Conservation (phyloP, 2,797 vertebrate species). For the Sebastes vulpes region DNA sequence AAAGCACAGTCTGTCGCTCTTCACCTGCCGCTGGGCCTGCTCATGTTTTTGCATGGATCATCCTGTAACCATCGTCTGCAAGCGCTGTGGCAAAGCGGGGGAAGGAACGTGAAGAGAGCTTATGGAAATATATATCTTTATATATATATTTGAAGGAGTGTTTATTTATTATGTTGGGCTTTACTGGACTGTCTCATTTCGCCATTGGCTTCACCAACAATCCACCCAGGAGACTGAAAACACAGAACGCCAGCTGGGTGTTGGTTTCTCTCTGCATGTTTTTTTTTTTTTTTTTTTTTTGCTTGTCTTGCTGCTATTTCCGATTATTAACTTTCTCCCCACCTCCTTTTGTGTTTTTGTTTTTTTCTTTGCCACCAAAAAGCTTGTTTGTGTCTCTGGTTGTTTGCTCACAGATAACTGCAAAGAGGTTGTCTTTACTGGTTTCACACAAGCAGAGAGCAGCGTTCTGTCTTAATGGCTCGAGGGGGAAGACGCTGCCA, state of each 20-base stretch:
- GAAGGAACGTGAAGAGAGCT: slow-evolving; percentile 23
- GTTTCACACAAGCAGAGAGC: slow-evolving; percentile 94
- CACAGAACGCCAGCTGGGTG: slow-evolving; percentile 14
- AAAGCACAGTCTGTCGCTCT: slow-evolving; percentile 36
- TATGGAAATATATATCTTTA: neutral
- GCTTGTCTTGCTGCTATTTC: slow-evolving; percentile 84
- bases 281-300: slow-evolving; percentile 41
- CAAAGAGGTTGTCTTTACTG: slow-evolving; percentile 97
- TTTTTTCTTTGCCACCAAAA: slow-evolving; percentile 54
- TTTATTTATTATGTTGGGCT: slow-evolving; percentile 32
- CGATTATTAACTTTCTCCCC: slow-evolving; percentile 19
- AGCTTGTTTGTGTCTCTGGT: slow-evolving; percentile 88
- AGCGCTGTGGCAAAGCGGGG: slow-evolving; percentile 63
- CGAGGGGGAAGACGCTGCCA: slow-evolving; percentile 88
- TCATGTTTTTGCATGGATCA: slow-evolving; percentile 91
- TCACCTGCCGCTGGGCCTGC: slow-evolving; percentile 76
- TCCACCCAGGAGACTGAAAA: slow-evolving; percentile 12
- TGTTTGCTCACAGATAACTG: slow-evolving; percentile 96
- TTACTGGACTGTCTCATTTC: slow-evolving; percentile 79
- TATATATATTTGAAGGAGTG: neutral
- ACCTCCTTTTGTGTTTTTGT: slow-evolving; percentile 3
- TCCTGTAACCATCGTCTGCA: slow-evolving; percentile 86
- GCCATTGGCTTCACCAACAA: slow-evolving; percentile 49
- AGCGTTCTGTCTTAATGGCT: slow-evolving; percentile 93
- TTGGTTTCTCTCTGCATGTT: slow-evolving; percentile 72